Evolutionary conservation across 1,140 invertebrate genomes (phyloP).

Genomic region (Drosophila pseudoananassae): DNA sequence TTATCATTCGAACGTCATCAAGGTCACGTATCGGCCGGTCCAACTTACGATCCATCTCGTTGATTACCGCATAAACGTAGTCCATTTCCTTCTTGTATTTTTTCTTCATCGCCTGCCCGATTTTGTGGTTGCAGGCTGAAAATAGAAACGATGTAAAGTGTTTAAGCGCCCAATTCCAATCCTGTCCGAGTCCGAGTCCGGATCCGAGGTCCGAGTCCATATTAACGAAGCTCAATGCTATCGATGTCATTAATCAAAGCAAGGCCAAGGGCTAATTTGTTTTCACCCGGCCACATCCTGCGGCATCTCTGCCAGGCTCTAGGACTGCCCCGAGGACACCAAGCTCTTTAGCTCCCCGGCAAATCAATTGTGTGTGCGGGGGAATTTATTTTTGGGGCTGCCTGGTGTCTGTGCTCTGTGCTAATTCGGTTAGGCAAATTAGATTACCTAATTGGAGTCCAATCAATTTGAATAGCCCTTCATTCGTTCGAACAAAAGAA

Average conservation of each 20-base stretch:
- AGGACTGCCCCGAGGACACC: not conserved
- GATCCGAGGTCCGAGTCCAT: constrained; percentile 30
- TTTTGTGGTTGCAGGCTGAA: constrained; percentile 89
- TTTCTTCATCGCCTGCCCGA: constrained; percentile 95
- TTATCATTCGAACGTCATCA: constrained; percentile 96
- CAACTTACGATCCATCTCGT: constrained; percentile 94
- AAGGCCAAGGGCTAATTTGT: constrained; percentile 83
- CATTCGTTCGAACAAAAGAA: constrained; percentile 54
- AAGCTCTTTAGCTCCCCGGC: constrained; percentile 4
- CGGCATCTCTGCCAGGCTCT: constrained; percentile 5
- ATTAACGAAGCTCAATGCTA: constrained; percentile 35
- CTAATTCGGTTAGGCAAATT: constrained; percentile 76
- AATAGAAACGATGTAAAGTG: constrained; percentile 58
- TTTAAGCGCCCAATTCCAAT: constrained; percentile 37
- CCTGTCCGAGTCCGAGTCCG: not conserved
- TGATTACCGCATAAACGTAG: constrained; percentile 96
- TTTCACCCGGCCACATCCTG: constrained; percentile 70
- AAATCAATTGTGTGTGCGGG: constrained; percentile 24
- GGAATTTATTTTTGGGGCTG: constrained; percentile 60
- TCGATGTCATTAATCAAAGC: constrained; percentile 72
- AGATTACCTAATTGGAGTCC: constrained; percentile 77
- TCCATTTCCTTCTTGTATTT: constrained; percentile 98
- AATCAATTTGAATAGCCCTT: constrained; percentile 70
- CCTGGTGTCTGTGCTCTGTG: constrained; percentile 29
- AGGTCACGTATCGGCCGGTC: constrained; percentile 94